Evolutionary conservation across 2,797 vertebrate species (phyloP), one percentile per base, ranked within the genome.

Genomic region (Ateles fusciceps): DNA sequence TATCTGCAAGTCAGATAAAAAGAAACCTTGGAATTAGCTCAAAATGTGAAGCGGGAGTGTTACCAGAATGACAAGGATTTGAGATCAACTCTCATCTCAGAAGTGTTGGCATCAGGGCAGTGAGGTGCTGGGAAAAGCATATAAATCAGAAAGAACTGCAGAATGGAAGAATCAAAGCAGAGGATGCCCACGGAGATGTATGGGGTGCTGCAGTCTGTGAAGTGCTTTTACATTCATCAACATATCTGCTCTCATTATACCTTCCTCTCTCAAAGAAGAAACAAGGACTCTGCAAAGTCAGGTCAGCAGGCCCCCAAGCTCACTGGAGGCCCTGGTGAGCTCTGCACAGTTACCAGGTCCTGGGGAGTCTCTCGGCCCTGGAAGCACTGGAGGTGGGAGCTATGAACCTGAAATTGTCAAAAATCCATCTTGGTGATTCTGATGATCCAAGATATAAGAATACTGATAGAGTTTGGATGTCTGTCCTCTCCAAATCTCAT

Each of bases 131-230:
- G 64, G 28, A 19, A n/a, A 55, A 88, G 44, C 42, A 9, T 0
- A 11, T 46, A 36, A 14, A 5, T 33, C 13, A 72, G 36, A 21
- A 64, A 61, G 44, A 85, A 21, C 0, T 5, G 1, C 3, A 57
- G 39, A 21, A 39, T 1, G 5, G 42, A 85, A 80, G n/a, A 50
- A 28, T 14, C 36, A 52, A 55, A 36, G 17, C 36, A n/a, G 50
- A 85, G 13, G 12, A 6, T 4, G 6, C 19, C 52, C 2, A 0
- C 0, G 8, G 44, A 0, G 1, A 12, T 1, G 7, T 2, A 26
- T 2, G 10, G 28, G 21, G 11, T 2, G 2, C 68, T 9, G 2
- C 50, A 14, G 44, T 64, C 7, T n/a, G 11, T 6, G 30, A 71
- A 39, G 7, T 2, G 26, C 21, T 33, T 11, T 2, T 1, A 5